These are phyloP conservation scores for Drosophila erecta DNA, from an alignment of 1,140 invertebrate species.

Conservation along the genomic window DNA sequence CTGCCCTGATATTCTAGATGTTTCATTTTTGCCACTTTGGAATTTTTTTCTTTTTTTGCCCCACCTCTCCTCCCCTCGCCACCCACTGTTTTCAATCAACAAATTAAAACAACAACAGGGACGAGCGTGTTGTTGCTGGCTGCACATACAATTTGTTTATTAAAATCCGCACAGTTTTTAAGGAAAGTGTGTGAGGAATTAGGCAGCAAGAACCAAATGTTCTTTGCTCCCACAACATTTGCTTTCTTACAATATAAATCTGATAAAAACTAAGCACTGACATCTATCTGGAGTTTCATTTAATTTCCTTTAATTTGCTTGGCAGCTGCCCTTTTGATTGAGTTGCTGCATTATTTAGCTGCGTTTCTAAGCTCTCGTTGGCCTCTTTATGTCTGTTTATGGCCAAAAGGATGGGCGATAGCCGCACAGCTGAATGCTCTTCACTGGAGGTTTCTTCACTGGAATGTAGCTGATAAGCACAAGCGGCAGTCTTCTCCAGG, in stretches of 20 bases:
- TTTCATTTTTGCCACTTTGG: slow-evolving; percentile 30
- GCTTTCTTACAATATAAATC: no score
- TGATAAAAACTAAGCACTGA: no score
- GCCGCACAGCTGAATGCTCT: background rate
- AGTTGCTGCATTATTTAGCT: slow-evolving; percentile 18
- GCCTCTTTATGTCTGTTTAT: background rate
- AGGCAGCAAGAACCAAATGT: background rate
- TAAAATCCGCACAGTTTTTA: slow-evolving; percentile 29
- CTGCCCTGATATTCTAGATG: slow-evolving; percentile 12
- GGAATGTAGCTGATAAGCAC: slow-evolving; percentile 8
- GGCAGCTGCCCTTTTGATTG: slow-evolving; percentile 9
- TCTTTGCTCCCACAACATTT: background rate
- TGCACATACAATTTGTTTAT: slow-evolving; percentile 34
- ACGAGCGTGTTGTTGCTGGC: slow-evolving; percentile 14
- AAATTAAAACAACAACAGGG: slow-evolving; percentile 50
- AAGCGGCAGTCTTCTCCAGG: background rate
- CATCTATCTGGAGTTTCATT: no score
- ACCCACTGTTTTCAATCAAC: slow-evolving; percentile 42
- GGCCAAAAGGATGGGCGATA: background rate
- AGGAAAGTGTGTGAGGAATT: slow-evolving; percentile 9
- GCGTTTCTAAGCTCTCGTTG: no score
- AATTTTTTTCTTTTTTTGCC: slow-evolving; percentile 1
- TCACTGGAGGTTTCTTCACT: background rate
- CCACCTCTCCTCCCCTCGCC: no score
- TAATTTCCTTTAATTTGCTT: no score